These are phyloP conservation scores for Oreonectes daqikongensis DNA, from an alignment of 2,797 vertebrate genomes.

Conservation along the genomic window DNA sequence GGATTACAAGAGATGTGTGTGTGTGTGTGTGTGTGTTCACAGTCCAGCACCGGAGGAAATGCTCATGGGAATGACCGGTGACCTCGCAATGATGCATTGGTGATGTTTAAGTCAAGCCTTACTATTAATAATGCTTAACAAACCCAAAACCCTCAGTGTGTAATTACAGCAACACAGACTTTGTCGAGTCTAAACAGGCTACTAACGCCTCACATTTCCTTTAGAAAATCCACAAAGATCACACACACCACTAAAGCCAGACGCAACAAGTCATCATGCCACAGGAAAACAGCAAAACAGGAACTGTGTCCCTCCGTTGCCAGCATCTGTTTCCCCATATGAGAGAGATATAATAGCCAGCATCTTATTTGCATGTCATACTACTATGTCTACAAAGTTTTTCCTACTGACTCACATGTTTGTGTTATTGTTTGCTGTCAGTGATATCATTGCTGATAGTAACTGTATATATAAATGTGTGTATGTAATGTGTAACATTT, in stretches of 20 bases:
- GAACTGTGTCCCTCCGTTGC: slow-evolving; percentile 52
- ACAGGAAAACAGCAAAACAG: slow-evolving; percentile 60
- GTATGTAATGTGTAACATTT: too few species aligned
- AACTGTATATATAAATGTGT: background rate
- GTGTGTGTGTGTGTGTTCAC: slow-evolving; percentile 43
- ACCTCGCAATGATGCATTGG: background rate
- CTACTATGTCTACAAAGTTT: too few species aligned
- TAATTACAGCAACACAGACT: too few species aligned
- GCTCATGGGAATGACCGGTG: background rate
- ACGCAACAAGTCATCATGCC: slow-evolving; percentile 14
- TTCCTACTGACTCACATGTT: background rate
- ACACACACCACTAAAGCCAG: slow-evolving; percentile 22
- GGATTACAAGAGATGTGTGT: slow-evolving; percentile 56
- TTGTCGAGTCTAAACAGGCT: background rate
- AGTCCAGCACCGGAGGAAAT: background rate
- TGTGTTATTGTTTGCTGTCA: background rate
- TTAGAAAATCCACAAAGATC: background rate
- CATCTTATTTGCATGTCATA: background rate
- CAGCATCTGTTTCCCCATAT: slow-evolving; percentile 53
- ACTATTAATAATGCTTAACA: too few species aligned
- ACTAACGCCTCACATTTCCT: background rate
- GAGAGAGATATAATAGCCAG: background rate
- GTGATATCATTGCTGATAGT: background rate
- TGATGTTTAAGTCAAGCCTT: background rate
- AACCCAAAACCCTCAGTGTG: background rate